Conservation (phyloP, 2,113 vertebrate species). For the Uropsilus gracilis region DNA sequence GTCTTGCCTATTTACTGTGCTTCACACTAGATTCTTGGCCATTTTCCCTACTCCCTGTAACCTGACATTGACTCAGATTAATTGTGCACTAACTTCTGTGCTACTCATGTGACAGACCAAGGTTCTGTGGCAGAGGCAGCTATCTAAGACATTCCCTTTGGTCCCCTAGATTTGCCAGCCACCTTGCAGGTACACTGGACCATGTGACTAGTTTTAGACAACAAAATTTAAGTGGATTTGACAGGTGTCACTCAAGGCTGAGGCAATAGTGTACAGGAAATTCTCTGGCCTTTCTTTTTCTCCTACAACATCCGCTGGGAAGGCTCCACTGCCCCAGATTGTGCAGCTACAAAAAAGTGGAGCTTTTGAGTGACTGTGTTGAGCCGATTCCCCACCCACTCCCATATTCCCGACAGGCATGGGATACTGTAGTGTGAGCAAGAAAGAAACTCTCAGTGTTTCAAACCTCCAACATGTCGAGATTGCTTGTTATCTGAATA, state of each 20-base stretch:
- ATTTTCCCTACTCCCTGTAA: background rate
- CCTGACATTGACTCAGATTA: constrained; percentile 17
- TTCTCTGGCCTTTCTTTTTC: background rate
- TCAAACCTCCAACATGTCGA: constrained; percentile 30
- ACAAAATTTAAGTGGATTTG: constrained; percentile 27
- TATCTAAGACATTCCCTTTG: background rate
- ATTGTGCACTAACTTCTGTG: background rate
- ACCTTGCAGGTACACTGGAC: background rate
- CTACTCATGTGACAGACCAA: background rate
- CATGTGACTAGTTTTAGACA: background rate
- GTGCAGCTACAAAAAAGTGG: background rate
- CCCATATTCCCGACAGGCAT: background rate
- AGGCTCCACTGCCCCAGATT: background rate
- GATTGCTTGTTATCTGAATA: background rate
- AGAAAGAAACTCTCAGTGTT: constrained; percentile 25
- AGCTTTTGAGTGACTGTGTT: background rate
- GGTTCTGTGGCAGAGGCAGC: background rate
- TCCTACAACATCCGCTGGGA: background rate
- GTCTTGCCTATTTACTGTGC: background rate
- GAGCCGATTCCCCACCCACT: background rate
- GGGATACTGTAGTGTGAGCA: background rate
- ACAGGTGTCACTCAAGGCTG: background rate
- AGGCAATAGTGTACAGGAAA: background rate
- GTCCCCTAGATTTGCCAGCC: constrained; percentile 13
- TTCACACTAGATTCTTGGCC: constrained; percentile 25